A percentile compares a stretch with the other conserved stretches of the same genome.
phyloP scores from a whole-genome alignment of 2,113 vertebrate genomes.

The Mustela lutreola region DNA sequence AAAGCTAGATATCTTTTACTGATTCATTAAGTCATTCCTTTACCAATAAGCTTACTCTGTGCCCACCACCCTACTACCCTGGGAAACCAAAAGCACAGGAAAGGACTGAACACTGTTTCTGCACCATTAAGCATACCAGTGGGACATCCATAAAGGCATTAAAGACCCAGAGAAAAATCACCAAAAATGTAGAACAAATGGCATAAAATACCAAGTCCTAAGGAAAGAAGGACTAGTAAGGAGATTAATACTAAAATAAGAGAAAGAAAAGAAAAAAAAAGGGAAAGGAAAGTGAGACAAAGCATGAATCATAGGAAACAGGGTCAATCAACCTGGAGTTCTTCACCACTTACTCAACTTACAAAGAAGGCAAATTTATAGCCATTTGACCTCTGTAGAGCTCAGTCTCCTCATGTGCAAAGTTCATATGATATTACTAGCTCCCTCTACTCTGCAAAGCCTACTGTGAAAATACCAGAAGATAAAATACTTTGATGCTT shows the following conservation, averaged over 20 bases:
- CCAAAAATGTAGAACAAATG: background rate
- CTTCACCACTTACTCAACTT: background rate
- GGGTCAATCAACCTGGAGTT: background rate
- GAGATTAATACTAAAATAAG: background rate
- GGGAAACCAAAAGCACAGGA: background rate
- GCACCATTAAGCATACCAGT: background rate
- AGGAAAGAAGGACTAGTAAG: background rate
- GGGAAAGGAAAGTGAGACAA: background rate
- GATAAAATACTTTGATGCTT: background rate
- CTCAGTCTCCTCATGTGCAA: background rate
- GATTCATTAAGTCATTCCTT: background rate
- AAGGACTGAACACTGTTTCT: background rate
- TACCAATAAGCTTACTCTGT: background rate
- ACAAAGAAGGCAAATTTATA: background rate
- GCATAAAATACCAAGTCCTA: background rate
- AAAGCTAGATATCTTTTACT: background rate
- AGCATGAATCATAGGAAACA: background rate
- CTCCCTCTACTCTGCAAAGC: background rate
- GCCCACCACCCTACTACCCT: background rate
- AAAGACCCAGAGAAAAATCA: background rate
- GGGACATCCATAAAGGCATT: background rate
- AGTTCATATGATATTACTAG: background rate
- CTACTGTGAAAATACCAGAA: background rate
- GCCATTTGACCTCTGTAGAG: background rate
- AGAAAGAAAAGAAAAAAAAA: background rate